Evolutionary conservation across 2,113 vertebrate species (phyloP).

Genomic region (Xyrauchen texanus): DNA sequence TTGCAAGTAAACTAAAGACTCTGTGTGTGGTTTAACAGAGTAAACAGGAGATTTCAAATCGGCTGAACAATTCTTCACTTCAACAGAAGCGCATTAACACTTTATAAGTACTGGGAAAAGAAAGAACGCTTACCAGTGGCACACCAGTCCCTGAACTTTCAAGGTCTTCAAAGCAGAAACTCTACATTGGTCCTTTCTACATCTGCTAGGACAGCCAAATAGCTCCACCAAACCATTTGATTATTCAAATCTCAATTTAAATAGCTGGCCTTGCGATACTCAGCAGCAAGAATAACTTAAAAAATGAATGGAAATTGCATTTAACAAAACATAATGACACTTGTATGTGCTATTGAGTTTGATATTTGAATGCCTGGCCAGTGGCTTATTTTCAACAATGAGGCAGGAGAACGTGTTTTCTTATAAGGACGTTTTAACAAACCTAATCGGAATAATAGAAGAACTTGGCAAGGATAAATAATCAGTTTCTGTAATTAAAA

Average conservation of each 20-base stretch:
- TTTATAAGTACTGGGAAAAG: background rate
- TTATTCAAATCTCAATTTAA: constrained; percentile 57
- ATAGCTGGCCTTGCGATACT: constrained; percentile 56
- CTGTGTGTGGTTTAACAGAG: background rate
- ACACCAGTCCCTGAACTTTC: constrained; percentile 46
- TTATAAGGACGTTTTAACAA: constrained; percentile 8
- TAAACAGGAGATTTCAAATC: background rate
- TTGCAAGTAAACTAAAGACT: constrained; percentile 1
- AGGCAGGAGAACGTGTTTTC: constrained; percentile 18
- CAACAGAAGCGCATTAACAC: constrained; percentile 6
- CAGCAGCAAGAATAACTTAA: constrained; percentile 43
- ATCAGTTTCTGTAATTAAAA: constrained; percentile 44
- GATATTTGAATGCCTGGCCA: constrained; percentile 41
- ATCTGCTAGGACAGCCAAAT: constrained; percentile 36
- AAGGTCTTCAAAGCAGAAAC: constrained; percentile 49
- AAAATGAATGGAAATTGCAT: constrained; percentile 49
- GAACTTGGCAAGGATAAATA: constrained; percentile 32
- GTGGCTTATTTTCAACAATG: constrained; percentile 18
- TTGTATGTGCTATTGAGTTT: constrained; percentile 25
- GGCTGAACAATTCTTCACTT: background rate
- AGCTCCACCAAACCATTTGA: constrained; percentile 15
- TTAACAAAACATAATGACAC: constrained; percentile 42
- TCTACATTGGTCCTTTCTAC: constrained; percentile 38
- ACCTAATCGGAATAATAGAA: constrained; percentile 8
- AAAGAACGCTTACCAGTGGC: constrained; percentile 5